phyloP scores from a whole-genome alignment of 1,140 invertebrate genomes.

The Brachionus calyciflorus region DNA sequence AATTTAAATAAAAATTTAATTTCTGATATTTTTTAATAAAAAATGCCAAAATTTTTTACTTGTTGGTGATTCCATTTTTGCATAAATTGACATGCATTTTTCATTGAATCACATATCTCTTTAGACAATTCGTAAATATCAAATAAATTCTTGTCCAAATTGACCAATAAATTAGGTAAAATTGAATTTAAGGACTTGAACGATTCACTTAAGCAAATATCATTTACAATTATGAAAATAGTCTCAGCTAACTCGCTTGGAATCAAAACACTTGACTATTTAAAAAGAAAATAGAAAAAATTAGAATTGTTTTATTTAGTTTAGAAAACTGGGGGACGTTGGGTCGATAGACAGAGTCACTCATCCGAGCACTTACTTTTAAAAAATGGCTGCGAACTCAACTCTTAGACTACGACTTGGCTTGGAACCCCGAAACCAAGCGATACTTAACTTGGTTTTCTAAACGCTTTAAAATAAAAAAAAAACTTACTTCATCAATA shows the following conservation, averaged over 20 bases:
- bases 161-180: slow-evolving; percentile 14
- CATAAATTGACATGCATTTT: slow-evolving; percentile 41
- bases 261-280: neutral
- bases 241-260: slow-evolving; percentile 1
- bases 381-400: too few species aligned
- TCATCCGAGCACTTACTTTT: too few species aligned
- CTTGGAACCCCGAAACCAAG: too few species aligned
- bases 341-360: too few species aligned
- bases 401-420: too few species aligned
- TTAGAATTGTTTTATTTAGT: too few species aligned
- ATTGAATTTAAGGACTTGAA: neutral
- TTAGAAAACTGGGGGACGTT: too few species aligned
- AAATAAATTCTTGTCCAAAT: slow-evolving; percentile 39
- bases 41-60: too few species aligned
- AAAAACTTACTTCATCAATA: neutral
- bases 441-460: too few species aligned
- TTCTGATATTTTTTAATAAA: neutral
- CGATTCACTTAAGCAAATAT: slow-evolving; percentile 15
- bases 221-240: slow-evolving; percentile 22
- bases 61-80: slow-evolving; percentile 20
- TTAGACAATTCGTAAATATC: slow-evolving; percentile 14
- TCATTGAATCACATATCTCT: slow-evolving; percentile 39
- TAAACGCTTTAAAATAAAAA: neutral
- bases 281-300: neutral
- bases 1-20: neutral